A percentile compares a stretch with the other conserved stretches of the same genome.
Conservation (phyloP, 2,888 invertebrate species). For the Drosophila mercatorum region DNA sequence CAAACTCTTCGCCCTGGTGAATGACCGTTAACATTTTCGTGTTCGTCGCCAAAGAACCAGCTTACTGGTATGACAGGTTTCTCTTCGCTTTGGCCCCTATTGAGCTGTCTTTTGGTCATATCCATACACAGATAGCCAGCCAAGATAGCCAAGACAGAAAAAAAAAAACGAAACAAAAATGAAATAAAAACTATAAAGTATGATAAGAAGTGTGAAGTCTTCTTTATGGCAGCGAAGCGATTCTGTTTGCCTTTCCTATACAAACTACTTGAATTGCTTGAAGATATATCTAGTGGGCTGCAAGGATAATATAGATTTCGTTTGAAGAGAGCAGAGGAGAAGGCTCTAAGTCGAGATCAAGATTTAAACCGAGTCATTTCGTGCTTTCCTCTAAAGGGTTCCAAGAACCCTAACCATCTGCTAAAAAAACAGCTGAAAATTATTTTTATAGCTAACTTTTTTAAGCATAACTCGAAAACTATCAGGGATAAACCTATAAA, state of each 20-base stretch:
- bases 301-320: not conserved
- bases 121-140: constrained; percentile 23
- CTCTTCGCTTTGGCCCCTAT: constrained; percentile 24
- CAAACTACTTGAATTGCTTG: not conserved
- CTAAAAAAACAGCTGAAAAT: no score
- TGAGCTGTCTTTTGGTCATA: constrained; percentile 22
- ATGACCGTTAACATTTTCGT: constrained; percentile 71
- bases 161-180: not conserved
- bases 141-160: constrained; percentile 3
- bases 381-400: no score
- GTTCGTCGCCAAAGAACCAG: constrained; percentile 55
- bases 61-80: constrained; percentile 55
- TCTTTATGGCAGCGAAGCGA: constrained; percentile 1
- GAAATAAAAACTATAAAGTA: constrained; percentile 1
- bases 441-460: not conserved
- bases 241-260: not conserved
- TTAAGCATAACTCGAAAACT: not conserved
- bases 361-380: no score
- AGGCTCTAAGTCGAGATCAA: no score
- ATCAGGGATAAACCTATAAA: no score
- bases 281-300: not conserved
- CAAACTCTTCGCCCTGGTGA: constrained; percentile 48
- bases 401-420: no score
- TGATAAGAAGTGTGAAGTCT: constrained; percentile 18
- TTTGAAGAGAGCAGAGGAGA: no score